These are phyloP conservation scores for Thalassaphorura encarpata DNA, from an alignment of 1,140 invertebrate genomes.

Conservation along the genomic window DNA sequence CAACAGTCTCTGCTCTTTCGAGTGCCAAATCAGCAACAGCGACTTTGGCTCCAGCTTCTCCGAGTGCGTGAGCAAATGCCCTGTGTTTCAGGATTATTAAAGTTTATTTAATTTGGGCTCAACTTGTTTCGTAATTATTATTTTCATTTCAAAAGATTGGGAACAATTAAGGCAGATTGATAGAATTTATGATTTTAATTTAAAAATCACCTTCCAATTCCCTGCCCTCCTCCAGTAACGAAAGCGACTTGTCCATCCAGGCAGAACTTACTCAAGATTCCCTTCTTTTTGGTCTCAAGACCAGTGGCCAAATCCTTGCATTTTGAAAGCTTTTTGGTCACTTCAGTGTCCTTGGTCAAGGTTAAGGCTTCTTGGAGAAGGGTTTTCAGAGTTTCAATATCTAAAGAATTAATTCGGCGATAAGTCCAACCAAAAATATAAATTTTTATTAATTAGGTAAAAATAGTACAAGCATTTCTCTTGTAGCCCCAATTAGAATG, in stretches of 20 bases:
- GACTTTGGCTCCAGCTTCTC: constrained; percentile 23
- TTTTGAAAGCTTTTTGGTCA: constrained; percentile 6
- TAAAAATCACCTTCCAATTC: constrained; percentile 21
- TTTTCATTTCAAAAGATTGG: too few relatives aligned
- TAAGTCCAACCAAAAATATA: too few relatives aligned
- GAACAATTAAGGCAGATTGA: too few relatives aligned
- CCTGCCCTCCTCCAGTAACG: constrained; percentile 22
- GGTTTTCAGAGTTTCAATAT: constrained; percentile 6
- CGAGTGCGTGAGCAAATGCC: constrained; percentile 18
- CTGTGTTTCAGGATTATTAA: too few relatives aligned
- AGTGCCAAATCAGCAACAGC: constrained; percentile 18
- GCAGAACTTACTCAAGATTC: constrained; percentile 15
- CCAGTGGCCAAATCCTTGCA: constrained; percentile 8
- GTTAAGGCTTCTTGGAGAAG: constrained; percentile 5
- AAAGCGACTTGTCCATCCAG: constrained; percentile 22
- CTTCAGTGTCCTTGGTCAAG: background rate
- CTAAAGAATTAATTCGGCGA: too few relatives aligned
- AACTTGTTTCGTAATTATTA: too few relatives aligned
- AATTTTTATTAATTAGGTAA: too few relatives aligned
- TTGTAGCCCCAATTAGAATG: too few relatives aligned
- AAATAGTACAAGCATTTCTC: too few relatives aligned
- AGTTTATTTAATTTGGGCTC: too few relatives aligned
- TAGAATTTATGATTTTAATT: too few relatives aligned
- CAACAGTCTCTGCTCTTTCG: constrained; percentile 11
- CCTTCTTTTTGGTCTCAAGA: constrained; percentile 1